Evolutionary conservation across 1,140 invertebrate genomes (phyloP), one percentile per base, ranked within the genome.

Genomic region (Drosophila nannoptera): DNA sequence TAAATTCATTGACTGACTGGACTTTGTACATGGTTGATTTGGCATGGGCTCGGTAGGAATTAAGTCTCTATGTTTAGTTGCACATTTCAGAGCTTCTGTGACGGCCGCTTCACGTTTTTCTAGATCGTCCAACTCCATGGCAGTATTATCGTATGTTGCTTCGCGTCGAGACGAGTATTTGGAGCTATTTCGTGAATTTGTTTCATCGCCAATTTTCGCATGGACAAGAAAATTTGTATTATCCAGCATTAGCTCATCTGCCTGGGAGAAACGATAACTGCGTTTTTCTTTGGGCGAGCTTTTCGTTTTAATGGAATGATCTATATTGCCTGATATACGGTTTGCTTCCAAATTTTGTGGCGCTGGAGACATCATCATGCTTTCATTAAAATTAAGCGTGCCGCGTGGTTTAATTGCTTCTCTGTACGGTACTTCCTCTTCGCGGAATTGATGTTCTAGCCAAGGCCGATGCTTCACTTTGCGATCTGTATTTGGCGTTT

Each of bases 191-290:
- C 70, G 60, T 1, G 80, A 83, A 40, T 77, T 65, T 0, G 80
- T 86, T 52, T 84, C 80, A 52, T 84, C 80, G 9, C 81, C 77
- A 1, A 84, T 36, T 59, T 46, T 74, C n/a, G 80, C 80, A 42
- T 84, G 81, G 0, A 70, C 73, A 16, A 84, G 48, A 48, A 84
- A 84, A 45, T 86, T 84, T 6, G 80, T 84, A 46, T 84, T 81
- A 14, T 84, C 58, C 9, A 84, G 70, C 73, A 84, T 77, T 5
- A 70, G n/a, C 31, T 84, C 80, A 55, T 84, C 80, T 4, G 80
- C 80, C 38, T 86, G 81, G 0, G 80, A 84, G 9, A 71, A 40
- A 4, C 82, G 67, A 71, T 86, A 86, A 22, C 69, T 84, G 0
- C 8, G 46, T 22, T 71, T 69, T 4, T 11, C 3, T 7, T 54